These are phyloP conservation scores for Patiria pectinifera DNA, from an alignment of 53 echinoderm and acorn worm genomes.

Conservation along the genomic window DNA sequence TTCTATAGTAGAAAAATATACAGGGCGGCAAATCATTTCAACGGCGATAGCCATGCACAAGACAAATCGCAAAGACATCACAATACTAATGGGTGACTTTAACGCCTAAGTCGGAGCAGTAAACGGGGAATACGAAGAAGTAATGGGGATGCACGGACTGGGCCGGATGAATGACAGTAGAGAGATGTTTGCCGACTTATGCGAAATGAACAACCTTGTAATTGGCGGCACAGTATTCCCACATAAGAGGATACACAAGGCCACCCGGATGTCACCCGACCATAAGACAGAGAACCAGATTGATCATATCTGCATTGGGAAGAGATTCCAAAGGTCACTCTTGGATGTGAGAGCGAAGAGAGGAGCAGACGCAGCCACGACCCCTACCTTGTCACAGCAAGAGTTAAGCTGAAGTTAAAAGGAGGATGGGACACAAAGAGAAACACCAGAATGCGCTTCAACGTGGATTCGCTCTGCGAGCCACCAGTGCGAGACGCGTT, in stretches of 20 bases:
- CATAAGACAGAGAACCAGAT: constrained; percentile 50
- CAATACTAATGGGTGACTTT: constrained; percentile 47
- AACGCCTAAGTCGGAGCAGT: constrained; percentile 52
- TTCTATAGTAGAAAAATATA: too few species aligned
- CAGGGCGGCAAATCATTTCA: too few species aligned
- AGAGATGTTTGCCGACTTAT: constrained; percentile 38
- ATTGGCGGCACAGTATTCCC: constrained; percentile 50
- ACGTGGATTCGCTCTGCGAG: background rate
- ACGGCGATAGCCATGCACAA: too few species aligned
- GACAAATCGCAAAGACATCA: too few species aligned
- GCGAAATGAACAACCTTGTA: constrained; percentile 49
- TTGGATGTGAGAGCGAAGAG: background rate
- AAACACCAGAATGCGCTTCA: background rate
- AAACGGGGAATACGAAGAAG: constrained; percentile 38
- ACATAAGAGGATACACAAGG: constrained; percentile 37
- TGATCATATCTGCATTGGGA: constrained; percentile 55
- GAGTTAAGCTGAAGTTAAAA: constrained; percentile 18
- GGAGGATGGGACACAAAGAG: background rate
- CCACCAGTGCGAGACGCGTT: background rate
- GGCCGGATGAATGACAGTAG: constrained; percentile 40
- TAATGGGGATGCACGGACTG: constrained; percentile 52
- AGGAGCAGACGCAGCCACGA: constrained; percentile 30
- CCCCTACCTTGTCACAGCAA: background rate
- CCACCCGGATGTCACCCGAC: constrained; percentile 60
- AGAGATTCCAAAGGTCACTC: constrained; percentile 21